Evolutionary conservation across 2,888 invertebrate genomes (phyloP).

Genomic region (Limnephilus auricula): DNA sequence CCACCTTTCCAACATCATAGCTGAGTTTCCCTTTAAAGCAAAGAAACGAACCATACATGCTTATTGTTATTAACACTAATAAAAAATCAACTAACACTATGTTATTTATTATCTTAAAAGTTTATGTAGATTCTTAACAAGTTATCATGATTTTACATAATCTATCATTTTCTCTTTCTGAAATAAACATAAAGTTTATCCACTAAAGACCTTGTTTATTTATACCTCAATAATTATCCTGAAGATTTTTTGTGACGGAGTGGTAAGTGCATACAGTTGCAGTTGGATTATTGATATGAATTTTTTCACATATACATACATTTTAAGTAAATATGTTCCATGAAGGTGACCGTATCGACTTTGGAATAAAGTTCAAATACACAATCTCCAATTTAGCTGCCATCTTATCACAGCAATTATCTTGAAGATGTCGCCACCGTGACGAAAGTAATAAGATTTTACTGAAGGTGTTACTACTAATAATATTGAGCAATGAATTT

Average conservation of each 20-base stretch:
- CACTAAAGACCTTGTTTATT: background rate
- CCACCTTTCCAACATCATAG: slow-evolving; percentile 80
- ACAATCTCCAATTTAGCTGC: background rate
- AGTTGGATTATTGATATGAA: too few species aligned
- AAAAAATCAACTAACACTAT: slow-evolving; percentile 11
- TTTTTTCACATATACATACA: too few species aligned
- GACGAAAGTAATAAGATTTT: background rate
- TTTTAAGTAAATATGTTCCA: too few species aligned
- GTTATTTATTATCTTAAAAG: too few species aligned
- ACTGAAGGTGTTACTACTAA: background rate
- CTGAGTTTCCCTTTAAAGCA: slow-evolving; percentile 79
- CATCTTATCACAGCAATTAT: background rate
- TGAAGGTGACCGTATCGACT: too few species aligned
- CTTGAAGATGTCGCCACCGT: background rate
- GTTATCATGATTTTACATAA: background rate
- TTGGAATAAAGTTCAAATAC: background rate
- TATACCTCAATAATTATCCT: background rate
- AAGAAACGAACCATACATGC: slow-evolving; percentile 61
- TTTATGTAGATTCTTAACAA: slow-evolving; percentile 21
- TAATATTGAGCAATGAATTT: too few species aligned
- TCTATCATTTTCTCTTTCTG: background rate
- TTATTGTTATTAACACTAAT: background rate
- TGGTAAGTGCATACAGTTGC: too few species aligned
- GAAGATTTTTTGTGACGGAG: too few species aligned
- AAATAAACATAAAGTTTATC: background rate